Base-by-base conservation (phyloP, 1,140 invertebrate species). In the Aphaenogaster floridana region DNA sequence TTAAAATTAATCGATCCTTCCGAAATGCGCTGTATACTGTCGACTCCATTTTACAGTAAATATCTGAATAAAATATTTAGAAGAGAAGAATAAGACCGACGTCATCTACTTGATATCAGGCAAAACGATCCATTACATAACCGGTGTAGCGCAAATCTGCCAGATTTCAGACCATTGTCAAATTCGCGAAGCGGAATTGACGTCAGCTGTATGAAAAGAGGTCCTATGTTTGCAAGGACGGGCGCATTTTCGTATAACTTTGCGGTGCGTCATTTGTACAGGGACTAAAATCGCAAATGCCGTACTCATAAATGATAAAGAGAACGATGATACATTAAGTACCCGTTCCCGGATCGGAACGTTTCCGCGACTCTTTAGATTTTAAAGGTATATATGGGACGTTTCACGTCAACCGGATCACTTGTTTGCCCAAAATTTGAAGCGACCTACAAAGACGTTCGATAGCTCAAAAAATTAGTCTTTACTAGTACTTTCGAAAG, bases 141-240 rank as follows among this genome's bases (percentile, higher is more conserved):
- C 69, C 45, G 42, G 6, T 7, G 42, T 36, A 34, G 15, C 28
- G 15, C 57, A 15, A 78, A 66, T 64, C 28, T 36, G 76, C 21
- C 11, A 59, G 17, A n/a, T 79, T 50, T 79, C 45, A 50, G 28
- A 11, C 28, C 0, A 36, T 28, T 64, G 76, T 64, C 80, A 88
- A 69, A 88, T 76, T 86, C 52, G 45, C 63, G 63, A 39, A 66
- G 74, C 68, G 17, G 34, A 63, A 57, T 77, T 85, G 86, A 83
- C 79, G 79, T 89, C 86, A 83, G 34, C 28, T 42, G n/a, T 13
- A 72, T 48, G 72, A 36, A 88, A 88, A 76, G 69, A 17, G 54
- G n/a, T 52, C 11, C 13, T 39, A 34, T 66, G 83, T 89, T 89
- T 85, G 77, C 45, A 7, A 28, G 42, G 17, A n/a, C 0, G 17